These are phyloP conservation scores for Ophion costatus DNA, from an alignment of 2,888 invertebrate genomes.

Conservation along the genomic window DNA sequence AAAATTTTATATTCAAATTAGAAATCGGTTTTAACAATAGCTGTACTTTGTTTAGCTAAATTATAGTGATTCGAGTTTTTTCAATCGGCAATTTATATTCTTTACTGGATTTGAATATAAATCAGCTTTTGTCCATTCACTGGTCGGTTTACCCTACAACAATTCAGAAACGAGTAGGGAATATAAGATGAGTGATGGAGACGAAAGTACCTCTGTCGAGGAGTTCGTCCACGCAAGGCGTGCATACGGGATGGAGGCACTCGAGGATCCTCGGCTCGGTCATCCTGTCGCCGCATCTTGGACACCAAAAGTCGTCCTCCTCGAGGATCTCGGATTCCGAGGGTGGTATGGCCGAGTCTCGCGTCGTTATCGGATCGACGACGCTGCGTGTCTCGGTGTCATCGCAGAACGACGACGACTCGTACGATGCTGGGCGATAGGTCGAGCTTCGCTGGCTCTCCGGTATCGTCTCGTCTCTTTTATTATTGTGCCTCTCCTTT, in stretches of 20 bases:
- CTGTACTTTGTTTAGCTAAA: too few relatives aligned
- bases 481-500: constrained; percentile 36
- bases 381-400: constrained; percentile 33
- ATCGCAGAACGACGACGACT: constrained; percentile 54
- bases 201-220: constrained; percentile 66
- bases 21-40: too few relatives aligned
- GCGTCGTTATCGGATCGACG: constrained; percentile 30
- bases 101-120: too few relatives aligned
- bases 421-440: constrained; percentile 63
- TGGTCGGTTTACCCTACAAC: neutral
- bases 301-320: constrained; percentile 73
- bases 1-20: too few relatives aligned
- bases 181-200: neutral
- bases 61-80: too few relatives aligned
- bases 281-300: constrained; percentile 77
- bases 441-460: constrained; percentile 61
- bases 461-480: constrained; percentile 22
- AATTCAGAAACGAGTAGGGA: neutral
- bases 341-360: constrained; percentile 38
- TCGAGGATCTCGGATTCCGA: constrained; percentile 40
- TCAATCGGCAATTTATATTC: too few relatives aligned
- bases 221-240: constrained; percentile 76
- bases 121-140: too few relatives aligned
- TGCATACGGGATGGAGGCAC: constrained; percentile 80
- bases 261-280: constrained; percentile 79